Evolutionary conservation across 2,113 vertebrate genomes (phyloP), one percentile per base, ranked within the genome.

Genomic region (Sceloporus tristichus): DNA sequence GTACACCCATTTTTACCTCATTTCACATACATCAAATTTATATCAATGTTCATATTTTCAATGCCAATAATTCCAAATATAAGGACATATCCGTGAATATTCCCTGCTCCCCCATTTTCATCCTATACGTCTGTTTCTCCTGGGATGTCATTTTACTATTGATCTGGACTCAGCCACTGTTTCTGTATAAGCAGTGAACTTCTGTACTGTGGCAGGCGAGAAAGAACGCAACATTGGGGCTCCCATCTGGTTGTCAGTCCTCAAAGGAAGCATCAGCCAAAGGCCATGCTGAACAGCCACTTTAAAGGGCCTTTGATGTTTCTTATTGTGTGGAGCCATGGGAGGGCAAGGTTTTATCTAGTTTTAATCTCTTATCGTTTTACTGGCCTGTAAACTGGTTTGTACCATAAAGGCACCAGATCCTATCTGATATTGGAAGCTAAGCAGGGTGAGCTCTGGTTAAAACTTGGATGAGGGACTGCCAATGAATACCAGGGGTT

Each of bases 321-420:
- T 48, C 21, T 5, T 48, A 56, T 56, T 53, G 40, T 23, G 21
- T 25, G 34, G 29, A 56, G 21, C 2, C 23, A 59, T 5, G 34
- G 21, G 29, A 54, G 48, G 65, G 42, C 11, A 40, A 54, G 29
- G n/a, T 34, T 54, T 79, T 78, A 48, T 77, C 75, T 70, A 16
- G 29, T 86, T 79, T 27, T 68, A 84, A 78, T 48, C 27, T 71
- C 77, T 86, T 56, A 13, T 70, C 21, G 53, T 70, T 54, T 70
- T 86, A 38, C 27, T 70, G 53, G 27, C 29, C 75, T 68, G 29
- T 78, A 86, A 78, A 78, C 3, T 86, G 18, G 18, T n/a, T 34
- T 34, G 34, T 34, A 34, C 34, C 34, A 34, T 34, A 34, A 34
- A 34, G 34, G 34, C 34, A 34, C 34, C 34, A 34, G 34, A 34